Conservation (phyloP, 2,797 vertebrate species). For the Clarias fuscus region DNA sequence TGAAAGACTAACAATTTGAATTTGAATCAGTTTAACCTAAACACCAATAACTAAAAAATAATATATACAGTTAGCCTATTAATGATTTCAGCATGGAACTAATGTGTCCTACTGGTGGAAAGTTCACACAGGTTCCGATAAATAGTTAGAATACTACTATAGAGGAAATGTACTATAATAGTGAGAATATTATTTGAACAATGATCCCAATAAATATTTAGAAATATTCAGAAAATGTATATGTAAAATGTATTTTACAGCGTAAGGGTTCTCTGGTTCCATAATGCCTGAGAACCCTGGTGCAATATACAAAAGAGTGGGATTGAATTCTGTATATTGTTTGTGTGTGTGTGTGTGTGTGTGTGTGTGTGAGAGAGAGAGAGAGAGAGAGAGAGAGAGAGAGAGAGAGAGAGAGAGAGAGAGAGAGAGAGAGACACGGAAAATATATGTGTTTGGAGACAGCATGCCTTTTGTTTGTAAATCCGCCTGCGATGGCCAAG, state of each 20-base stretch:
- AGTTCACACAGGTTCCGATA: not conserved
- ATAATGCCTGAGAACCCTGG: not conserved
- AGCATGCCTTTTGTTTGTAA: constrained; percentile 59
- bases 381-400: no score
- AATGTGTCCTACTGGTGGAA: not conserved
- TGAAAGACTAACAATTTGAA: not conserved
- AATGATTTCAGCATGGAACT: not conserved
- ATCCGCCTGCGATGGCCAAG: constrained; percentile 35
- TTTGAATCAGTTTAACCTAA: not conserved
- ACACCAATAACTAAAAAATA: not conserved
- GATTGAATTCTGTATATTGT: not conserved
- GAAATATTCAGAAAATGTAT: not conserved
- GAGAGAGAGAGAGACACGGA: not conserved
- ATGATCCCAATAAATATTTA: not conserved
- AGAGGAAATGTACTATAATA: constrained; percentile 4
- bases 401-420: no score
- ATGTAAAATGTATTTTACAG: not conserved
- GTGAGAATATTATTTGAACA: not conserved
- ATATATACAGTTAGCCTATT: not conserved
- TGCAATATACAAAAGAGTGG: not conserved
- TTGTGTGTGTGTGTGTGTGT: constrained; percentile 30
- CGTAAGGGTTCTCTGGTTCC: not conserved
- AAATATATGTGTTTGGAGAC: constrained; percentile 8
- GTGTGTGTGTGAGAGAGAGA: not conserved
- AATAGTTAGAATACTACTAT: not conserved